Base-by-base conservation (phyloP, 2,888 invertebrate genomes). In the Cartodere bifasciata region DNA sequence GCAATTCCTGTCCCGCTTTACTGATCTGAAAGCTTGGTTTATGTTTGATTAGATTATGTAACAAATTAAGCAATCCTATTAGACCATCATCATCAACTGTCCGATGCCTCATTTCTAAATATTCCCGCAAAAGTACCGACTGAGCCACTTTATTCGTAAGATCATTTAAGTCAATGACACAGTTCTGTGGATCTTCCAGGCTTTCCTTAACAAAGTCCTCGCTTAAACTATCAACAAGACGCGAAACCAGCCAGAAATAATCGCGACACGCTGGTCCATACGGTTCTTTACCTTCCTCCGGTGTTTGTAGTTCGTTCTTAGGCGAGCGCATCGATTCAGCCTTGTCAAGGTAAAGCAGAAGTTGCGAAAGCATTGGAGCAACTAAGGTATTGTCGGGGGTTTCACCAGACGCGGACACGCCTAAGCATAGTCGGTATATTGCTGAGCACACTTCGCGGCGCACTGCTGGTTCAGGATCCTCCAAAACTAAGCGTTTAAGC, bases 241-340 rank as follows among this genome's bases (percentile, higher is more conserved):
- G 70, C 41, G 90, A 86, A 9, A 90, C 70, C 3, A 92, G 65
- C 90, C 91, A 91, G 58, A 92, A 92, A 58, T 90, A 94, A 55
- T 94, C 92, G 4, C 90, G 66, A 52, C 91, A 92, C 2, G 91
- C 91, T 1, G 91, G 90, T 0, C 91, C 92, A 52, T 88, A 91
- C 0, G 90, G 87, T 52, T 91, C 91, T 53, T 92, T 88, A n/a
- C 85, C 85, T 53, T 83, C 82, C 46, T 82, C 80, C 0, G 70
- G 70, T 25, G 73, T 45, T 25, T 49, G 47, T 44, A 64, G 63
- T 52, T 67, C 67, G 32, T 62, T 48, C 45, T 63, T 64, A 46
- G 64, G 65, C 6, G 79, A 75, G 17, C 82, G 72, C 82, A 92
- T 87, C 45, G 79, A 74, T 41, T 90, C 84, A 2, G 92, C 91